Base-by-base conservation (phyloP, 2,888 invertebrate genomes). In the Invenusta paracnida region DNA sequence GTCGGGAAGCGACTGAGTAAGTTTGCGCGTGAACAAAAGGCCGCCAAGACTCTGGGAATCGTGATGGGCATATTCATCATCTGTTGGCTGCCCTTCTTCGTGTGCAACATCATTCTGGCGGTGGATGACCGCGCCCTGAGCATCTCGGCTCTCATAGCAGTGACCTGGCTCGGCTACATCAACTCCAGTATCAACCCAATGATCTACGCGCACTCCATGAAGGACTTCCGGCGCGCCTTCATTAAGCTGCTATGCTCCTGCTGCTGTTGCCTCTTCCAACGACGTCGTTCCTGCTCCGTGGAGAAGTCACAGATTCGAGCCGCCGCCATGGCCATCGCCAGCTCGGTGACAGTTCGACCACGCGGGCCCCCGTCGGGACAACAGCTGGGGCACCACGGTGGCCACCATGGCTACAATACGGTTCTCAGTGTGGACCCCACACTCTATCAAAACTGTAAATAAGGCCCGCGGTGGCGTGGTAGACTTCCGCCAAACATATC, bases 71-170 rank as follows among this genome's bases (percentile, higher is more conserved):
- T 96, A 88, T 97, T 97, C 91, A 96, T 97, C 90, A 94, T 97
- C 88, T 98, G 97, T 91, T 98, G 97, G 97, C 93, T 97, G 89
- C 98, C 98, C 87, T 98, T 98, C 92, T 98, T 98, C 92, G 96
- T 97, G 88, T 95, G 96, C 88, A 97, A 97, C 92, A 93, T 98
- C 86, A 92, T 96, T 89, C 95, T 95, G 81, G 97, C 96, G 23
- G 95, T 98, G 17, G 25, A 31, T 88, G 96, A 96, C 92, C 93
- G 94, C 87, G 94, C 94, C 0, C 87, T 89, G 82, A 89, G 89
- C 0, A 89, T 89, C 0, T 87, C 90, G 2, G 85, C 91, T 2
- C 89, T 91, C 86, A 90, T 90, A 2, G 88, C 91, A 2, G 90
- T 91, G 87, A 91, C 91, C 1, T 91, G 91, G 91, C 88, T 91